Conservation (phyloP, 2,113 vertebrate species). For the Dromaius novaehollandiae region DNA sequence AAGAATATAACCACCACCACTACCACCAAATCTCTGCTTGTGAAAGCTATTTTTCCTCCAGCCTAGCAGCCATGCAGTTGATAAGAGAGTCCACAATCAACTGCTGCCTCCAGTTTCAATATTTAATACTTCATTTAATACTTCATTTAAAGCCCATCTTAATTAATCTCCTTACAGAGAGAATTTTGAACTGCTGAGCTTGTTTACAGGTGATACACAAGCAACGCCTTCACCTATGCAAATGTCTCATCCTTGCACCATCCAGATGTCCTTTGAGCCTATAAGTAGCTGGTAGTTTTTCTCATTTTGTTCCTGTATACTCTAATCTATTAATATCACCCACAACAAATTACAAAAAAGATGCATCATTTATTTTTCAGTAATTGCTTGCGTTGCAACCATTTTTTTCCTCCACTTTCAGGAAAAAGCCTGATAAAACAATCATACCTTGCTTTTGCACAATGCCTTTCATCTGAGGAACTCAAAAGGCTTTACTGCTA, state of each 20-base stretch:
- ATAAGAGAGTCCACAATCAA: background rate
- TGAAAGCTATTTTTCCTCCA: background rate
- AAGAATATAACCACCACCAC: background rate
- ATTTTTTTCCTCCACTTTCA: conserved; percentile 11
- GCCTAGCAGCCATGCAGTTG: background rate
- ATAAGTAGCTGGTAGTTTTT: background rate
- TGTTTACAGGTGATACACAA: background rate
- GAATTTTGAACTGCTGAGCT: background rate
- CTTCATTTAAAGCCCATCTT: background rate
- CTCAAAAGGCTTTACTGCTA: background rate
- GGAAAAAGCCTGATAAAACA: background rate
- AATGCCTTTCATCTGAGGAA: background rate
- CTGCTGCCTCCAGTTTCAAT: background rate
- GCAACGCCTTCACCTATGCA: background rate
- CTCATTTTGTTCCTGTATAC: background rate
- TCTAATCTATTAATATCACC: background rate
- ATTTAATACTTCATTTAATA: background rate
- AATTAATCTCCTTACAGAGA: background rate
- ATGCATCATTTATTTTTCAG: background rate
- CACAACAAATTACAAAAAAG: background rate
- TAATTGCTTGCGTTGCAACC: background rate
- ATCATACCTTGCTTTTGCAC: background rate
- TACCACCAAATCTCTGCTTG: background rate
- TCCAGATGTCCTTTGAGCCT: background rate
- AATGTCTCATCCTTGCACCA: background rate